Conservation (phyloP, 1,140 invertebrate species). For the Atopsyche davidsoni region DNA sequence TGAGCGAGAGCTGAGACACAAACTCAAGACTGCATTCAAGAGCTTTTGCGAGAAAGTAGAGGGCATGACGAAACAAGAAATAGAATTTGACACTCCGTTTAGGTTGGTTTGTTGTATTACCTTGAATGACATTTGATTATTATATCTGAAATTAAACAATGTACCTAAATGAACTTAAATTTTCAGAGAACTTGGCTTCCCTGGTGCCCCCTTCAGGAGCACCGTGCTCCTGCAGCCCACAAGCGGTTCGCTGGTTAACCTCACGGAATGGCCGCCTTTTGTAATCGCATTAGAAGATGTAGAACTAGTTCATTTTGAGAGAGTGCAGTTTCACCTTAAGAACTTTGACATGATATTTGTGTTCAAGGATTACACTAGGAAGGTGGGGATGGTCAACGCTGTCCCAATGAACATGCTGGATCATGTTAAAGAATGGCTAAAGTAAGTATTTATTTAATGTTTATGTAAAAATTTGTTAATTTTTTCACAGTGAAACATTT, state of each 20-base stretch:
- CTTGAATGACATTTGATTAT: no score
- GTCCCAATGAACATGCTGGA: constrained; percentile 98
- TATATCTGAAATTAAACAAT: no score
- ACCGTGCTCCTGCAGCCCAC: constrained; percentile 96
- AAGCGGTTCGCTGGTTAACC: constrained; percentile 91
- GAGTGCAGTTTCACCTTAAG: constrained; percentile 97
- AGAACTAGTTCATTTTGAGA: constrained; percentile 97
- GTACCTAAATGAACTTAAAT: no score
- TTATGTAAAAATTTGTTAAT: no score
- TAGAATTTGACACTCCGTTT: constrained; percentile 99
- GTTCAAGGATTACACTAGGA: constrained; percentile 95
- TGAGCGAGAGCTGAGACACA: constrained; percentile 92
- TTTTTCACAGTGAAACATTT: no score
- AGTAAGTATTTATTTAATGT: constrained; percentile 74
- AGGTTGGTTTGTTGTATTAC: constrained; percentile 41
- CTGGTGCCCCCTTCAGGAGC: constrained; percentile 94
- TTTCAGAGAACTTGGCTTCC: constrained; percentile 86
- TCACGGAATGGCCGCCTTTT: constrained; percentile 99
- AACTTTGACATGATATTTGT: constrained; percentile 99
- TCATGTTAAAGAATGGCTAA: constrained; percentile 98
- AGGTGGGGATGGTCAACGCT: constrained; percentile 93
- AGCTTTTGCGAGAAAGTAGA: constrained; percentile 98
- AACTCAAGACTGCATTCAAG: constrained; percentile 95
- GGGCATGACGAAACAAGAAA: constrained; percentile 89
- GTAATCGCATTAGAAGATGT: constrained; percentile 97